These are phyloP conservation scores for Venusia cambrica DNA, from an alignment of 2,888 invertebrate species.

Conservation along the genomic window DNA sequence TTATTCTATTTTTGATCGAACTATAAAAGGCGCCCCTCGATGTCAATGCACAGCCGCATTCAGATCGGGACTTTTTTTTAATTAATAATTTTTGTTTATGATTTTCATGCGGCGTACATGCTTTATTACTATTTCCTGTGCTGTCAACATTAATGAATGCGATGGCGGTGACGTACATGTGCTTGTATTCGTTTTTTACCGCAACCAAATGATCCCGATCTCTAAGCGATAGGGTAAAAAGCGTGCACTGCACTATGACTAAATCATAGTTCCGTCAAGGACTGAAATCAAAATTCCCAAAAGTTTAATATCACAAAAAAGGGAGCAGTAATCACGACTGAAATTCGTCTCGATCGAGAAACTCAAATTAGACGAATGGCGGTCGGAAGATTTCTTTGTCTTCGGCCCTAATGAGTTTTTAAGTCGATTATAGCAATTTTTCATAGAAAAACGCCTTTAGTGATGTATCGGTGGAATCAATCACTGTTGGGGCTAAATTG, in stretches of 20 bases:
- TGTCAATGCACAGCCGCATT: slow-evolving; percentile 59
- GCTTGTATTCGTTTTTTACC: slow-evolving; percentile 21
- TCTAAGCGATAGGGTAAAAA: slow-evolving; percentile 15
- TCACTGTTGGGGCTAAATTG: slow-evolving; percentile 74
- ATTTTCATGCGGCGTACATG: slow-evolving; percentile 51
- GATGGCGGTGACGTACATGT: slow-evolving; percentile 60
- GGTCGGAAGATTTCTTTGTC: slow-evolving; percentile 77
- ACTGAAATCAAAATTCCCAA: slow-evolving; percentile 28
- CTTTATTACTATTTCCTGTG: slow-evolving; percentile 71
- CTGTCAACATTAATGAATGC: slow-evolving; percentile 69
- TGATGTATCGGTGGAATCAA: slow-evolving; percentile 80
- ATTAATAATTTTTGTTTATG: slow-evolving; percentile 69
- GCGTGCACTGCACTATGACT: slow-evolving; percentile 15
- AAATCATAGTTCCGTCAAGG: slow-evolving; percentile 18
- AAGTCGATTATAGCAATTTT: slow-evolving; percentile 81
- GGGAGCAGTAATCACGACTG: slow-evolving; percentile 64
- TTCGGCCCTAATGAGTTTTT: slow-evolving; percentile 79
- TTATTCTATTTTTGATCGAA: slow-evolving; percentile 46
- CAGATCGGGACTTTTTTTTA: slow-evolving; percentile 63
- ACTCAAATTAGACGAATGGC: slow-evolving; percentile 77
- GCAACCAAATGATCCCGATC: slow-evolving; percentile 16
- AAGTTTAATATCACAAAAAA: slow-evolving; percentile 48
- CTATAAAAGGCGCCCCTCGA: slow-evolving; percentile 50
- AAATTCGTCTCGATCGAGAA: slow-evolving; percentile 76
- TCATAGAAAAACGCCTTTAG: slow-evolving; percentile 80